Conservation (phyloP, 2,113 vertebrate species). For the Apteryx mantelli region DNA sequence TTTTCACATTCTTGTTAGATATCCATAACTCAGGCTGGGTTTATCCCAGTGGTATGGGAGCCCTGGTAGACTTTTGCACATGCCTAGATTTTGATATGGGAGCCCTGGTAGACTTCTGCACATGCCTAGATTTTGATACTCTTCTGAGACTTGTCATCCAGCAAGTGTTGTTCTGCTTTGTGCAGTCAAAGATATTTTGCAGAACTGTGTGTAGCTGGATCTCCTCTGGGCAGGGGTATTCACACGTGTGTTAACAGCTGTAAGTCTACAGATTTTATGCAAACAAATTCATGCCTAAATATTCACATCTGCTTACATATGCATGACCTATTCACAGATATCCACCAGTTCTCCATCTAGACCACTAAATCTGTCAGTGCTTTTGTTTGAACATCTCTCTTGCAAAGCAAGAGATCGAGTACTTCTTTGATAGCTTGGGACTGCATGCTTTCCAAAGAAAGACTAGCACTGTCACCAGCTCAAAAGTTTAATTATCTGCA, state of each 20-base stretch:
- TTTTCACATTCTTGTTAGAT: neutral
- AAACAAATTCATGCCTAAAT: neutral
- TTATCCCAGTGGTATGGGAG: neutral
- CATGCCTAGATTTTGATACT: neutral
- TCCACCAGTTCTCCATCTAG: neutral
- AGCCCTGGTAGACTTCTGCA: neutral
- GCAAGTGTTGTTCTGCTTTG: neutral
- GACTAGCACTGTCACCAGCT: neutral
- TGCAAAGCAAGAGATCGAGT: neutral
- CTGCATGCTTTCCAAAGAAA: neutral
- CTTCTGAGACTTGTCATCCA: neutral
- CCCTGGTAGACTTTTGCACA: neutral
- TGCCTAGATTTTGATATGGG: neutral
- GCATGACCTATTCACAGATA: neutral
- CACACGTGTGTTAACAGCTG: neutral
- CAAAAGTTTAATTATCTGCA: conserved; percentile 1
- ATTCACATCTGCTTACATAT: neutral
- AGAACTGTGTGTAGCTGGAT: neutral
- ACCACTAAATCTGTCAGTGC: neutral
- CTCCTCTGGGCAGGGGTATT: rapidly evolving
- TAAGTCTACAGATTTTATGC: neutral
- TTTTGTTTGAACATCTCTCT: neutral
- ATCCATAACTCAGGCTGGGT: neutral
- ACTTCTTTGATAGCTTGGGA: neutral
- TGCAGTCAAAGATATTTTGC: neutral